Base-by-base conservation (phyloP, 92 coral and sea anemone genomes). In the Phenganax stokvisi region DNA sequence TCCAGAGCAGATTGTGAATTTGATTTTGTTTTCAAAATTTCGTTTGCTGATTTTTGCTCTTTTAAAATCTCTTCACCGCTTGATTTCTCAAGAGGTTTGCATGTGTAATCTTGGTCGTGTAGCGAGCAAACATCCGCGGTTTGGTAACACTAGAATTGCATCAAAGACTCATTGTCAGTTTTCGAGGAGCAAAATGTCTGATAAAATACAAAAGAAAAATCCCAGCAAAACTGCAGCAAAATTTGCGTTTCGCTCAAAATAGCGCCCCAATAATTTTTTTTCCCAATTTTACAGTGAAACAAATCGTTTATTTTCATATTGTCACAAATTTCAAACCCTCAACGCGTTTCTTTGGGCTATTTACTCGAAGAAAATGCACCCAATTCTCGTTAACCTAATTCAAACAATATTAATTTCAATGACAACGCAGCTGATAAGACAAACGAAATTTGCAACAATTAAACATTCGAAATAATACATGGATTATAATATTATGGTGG, bases 61-160 rank as follows among this genome's bases (percentile, higher is more conserved):
- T 52, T 73, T 8, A 10, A 53, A 27, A 11, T 20, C 16, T 73
- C 59, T 73, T 11, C 12, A 65, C 73, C 4, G 52, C 57, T 68
- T 68, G 73, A 30, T 28, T 68, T 68, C 1, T 68, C 73, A 68
- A 68, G 73, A 68, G 73, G 73, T 17, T 37, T 30, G 74, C 83
- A 63, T 65, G 55, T 15, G 54, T 62, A 64, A 51, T 79, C 74
- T 47, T 54, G 58, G 11, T 29, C 69, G 57, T 79, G 51, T 25
- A 15, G 83, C 57, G 74, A 79, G 51, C 62, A 47, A 79, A 65
- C 63, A 79, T 79, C 83, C 6, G 69, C 47, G 47, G 54, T 52
- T 12, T 79, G 83, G 69, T 11, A 64, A 79, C 83, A 79, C 83
- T 79, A 79, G 74, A 63, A 28, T 56, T 15, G 69, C 17, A 63